Conservation (phyloP, 2,113 vertebrate species). For the Chaetodon auriga region DNA sequence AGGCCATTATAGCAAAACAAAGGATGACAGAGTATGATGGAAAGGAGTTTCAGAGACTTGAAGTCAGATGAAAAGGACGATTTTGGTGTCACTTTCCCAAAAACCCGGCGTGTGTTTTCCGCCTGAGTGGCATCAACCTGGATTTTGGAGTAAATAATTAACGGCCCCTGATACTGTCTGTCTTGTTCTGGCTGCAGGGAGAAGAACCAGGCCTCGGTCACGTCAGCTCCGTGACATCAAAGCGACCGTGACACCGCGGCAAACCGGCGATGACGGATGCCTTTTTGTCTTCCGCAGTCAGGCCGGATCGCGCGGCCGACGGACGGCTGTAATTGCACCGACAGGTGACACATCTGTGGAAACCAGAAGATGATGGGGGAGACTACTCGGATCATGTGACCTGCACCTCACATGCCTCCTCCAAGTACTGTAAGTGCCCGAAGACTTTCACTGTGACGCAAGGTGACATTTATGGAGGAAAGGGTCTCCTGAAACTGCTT, state of each 20-base stretch:
- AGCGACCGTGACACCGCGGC: constrained; percentile 57
- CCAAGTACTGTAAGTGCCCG: constrained; percentile 23
- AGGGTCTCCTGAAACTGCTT: background rate
- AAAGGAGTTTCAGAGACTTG: too few species aligned
- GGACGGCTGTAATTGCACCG: constrained; percentile 70
- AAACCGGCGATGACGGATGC: constrained; percentile 70
- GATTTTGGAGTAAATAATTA: constrained; percentile 41
- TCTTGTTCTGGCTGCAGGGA: constrained; percentile 44
- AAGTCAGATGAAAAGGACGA: background rate
- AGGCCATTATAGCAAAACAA: too few species aligned
- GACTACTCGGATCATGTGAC: constrained; percentile 66
- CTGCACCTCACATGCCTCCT: constrained; percentile 65
- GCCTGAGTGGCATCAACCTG: constrained; percentile 31
- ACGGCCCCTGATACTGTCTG: constrained; percentile 2
- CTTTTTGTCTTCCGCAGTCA: constrained; percentile 76
- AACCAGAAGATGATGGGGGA: constrained; percentile 72
- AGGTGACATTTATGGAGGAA: constrained; percentile 47
- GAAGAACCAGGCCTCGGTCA: constrained; percentile 47
- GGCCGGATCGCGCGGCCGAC: constrained; percentile 28
- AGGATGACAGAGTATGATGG: background rate
- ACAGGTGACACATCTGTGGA: constrained; percentile 82
- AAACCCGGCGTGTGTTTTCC: background rate
- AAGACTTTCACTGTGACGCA: constrained; percentile 38
- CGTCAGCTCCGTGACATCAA: constrained; percentile 66
- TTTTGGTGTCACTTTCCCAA: background rate